Percentiles rank a stretch among this genome's conserved stretches.
These are phyloP conservation scores for Vultur gryphus DNA, from an alignment of 2,797 vertebrate genomes.

Conservation along the genomic window DNA sequence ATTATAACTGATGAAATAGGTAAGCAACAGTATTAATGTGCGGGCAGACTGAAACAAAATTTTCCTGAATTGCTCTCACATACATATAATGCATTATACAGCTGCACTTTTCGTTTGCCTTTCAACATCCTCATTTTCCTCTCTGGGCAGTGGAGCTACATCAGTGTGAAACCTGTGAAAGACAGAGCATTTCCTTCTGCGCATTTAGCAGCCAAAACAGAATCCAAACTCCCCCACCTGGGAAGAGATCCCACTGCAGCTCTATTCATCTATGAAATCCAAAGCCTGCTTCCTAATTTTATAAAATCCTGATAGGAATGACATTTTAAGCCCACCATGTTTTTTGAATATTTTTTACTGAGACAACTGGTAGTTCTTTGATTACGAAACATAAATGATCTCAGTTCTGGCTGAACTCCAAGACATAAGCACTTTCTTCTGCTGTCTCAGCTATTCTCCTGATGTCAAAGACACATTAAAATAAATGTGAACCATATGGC, in stretches of 20 bases:
- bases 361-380: conserved; percentile 48
- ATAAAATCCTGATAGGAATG: conserved; percentile 19
- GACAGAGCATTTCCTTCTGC: background rate
- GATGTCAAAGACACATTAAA: conserved; percentile 84
- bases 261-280: background rate
- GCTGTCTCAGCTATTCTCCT: conserved; percentile 79
- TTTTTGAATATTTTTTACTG: conserved; percentile 45
- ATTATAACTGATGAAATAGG: background rate
- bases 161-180: background rate
- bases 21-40: background rate
- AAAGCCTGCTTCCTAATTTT: conserved; percentile 30
- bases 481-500: conserved; percentile 91
- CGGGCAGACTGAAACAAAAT: background rate
- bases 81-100: fast-evolving
- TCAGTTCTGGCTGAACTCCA: conserved; percentile 71
- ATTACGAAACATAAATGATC: conserved; percentile 76
- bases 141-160: background rate
- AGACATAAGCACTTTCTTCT: conserved; percentile 72
- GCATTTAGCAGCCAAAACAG: background rate
- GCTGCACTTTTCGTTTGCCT: background rate
- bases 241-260: background rate
- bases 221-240: background rate
- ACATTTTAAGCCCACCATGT: conserved; percentile 2
- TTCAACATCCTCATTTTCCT: background rate
- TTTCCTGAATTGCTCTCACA: background rate